These are phyloP conservation scores for Chironomus riparius DNA, from an alignment of 2,888 invertebrate species.

Conservation along the genomic window DNA sequence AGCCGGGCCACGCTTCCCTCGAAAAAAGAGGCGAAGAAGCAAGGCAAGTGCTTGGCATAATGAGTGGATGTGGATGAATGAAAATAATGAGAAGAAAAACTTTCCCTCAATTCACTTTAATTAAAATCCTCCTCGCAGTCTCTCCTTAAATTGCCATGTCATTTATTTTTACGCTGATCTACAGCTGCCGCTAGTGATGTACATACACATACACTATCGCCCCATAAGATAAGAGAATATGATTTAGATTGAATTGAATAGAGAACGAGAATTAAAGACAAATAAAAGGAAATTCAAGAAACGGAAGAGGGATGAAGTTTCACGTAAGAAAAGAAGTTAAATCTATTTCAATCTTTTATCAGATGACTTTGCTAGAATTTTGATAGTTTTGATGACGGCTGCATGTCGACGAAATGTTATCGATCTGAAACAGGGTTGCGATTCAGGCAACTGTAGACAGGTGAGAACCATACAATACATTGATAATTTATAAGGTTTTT, in stretches of 20 bases:
- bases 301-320: background rate
- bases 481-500: no score
- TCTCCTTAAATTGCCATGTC: background rate
- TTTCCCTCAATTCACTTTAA: constrained; percentile 18
- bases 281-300: background rate
- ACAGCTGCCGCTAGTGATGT: no score
- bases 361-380: no score
- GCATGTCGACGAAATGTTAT: no score
- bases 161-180: background rate
- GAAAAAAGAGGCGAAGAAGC: background rate
- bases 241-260: background rate
- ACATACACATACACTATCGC: no score
- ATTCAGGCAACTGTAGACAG: no score
- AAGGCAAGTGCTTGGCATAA: background rate
- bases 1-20: background rate
- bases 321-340: background rate
- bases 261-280: background rate
- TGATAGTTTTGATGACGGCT: no score
- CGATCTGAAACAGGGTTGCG: no score
- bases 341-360: background rate
- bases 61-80: background rate
- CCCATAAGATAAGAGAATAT: background rate
- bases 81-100: background rate
- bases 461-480: no score
- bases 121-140: background rate